Evolutionary conservation across 2,888 invertebrate genomes (phyloP), one percentile per base, ranked within the genome.

Genomic region (Dasysyrphus albostriatus): DNA sequence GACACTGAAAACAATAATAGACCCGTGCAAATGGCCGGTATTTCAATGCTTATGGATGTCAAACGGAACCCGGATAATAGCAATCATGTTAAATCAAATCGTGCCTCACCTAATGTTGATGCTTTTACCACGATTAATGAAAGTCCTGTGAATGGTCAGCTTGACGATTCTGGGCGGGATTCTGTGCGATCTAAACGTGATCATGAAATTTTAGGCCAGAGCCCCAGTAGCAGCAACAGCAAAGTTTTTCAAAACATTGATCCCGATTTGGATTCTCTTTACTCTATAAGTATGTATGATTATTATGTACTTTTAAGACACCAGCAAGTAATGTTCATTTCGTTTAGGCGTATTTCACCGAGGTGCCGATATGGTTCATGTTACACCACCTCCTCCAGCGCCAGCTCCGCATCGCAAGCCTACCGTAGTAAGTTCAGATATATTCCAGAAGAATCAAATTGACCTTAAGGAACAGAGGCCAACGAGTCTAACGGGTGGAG

Each of bases 1-100:
- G 98, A 98, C 91, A 96, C 96, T 0, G 98, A 98, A 93, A 97
- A 97, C 91, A 97, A 97, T 90, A 97, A 97, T 92, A 75, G 81
- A 81, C 88, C 89, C 12, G 44, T 89, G 44, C 89, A 89, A 24
- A 79, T 89, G 32, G 83, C 89, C 6, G 92, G 92, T 70, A 92
- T 92, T 79, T 92, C 92, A 44, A 92, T 92, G 90, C 82, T 92
- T 12, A 92, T 92, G 92, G 92, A 92, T 78, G 91, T 90, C 89
- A 92, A 92, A 78, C 90, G 91, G 54, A 90, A 91, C 39, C 91
- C 91, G 72, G 90, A 91, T 44, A 91, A 91, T 82, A 91, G 91
- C 83, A 89, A 91, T 49, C 91, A 90, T 74, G 65, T 81, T 9
- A 85, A 85, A 54, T 75, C 88, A 32, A 85, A 88, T 37, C 77